Conservation (phyloP, 1,140 invertebrate genomes). For the Drosophila ercepeae region DNA sequence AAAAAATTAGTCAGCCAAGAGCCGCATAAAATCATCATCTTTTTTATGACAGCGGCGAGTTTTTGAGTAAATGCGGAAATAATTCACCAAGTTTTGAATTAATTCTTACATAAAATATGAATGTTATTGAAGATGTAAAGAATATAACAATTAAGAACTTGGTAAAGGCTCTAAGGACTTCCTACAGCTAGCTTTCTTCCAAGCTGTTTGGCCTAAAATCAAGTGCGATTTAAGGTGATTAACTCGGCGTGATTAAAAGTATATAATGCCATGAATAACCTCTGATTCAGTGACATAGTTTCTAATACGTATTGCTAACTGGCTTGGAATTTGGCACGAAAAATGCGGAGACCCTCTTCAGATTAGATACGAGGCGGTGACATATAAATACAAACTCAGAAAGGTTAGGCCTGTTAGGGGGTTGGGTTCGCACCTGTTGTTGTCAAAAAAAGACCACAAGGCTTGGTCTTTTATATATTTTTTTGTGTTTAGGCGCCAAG, state of each 20-base stretch:
- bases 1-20: constrained; percentile 52
- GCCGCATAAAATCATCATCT: constrained; percentile 10
- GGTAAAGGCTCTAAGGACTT: too few species aligned
- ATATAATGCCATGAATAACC: neutral
- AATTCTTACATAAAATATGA: too few species aligned
- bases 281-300: neutral
- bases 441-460: constrained; percentile 40
- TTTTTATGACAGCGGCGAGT: constrained; percentile 30
- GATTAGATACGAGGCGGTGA: constrained; percentile 57
- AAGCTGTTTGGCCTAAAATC: too few species aligned
- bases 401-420: constrained; percentile 13
- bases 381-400: neutral
- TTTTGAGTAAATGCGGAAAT: constrained; percentile 34
- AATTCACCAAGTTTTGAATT: too few species aligned
- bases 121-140: too few species aligned
- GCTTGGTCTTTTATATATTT: constrained; percentile 4
- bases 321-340: constrained; percentile 43
- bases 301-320: constrained; percentile 19
- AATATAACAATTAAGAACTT: too few species aligned
- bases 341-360: constrained; percentile 37
- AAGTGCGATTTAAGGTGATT: neutral
- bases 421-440: constrained; percentile 24
- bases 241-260: neutral
- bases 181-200: too few species aligned
- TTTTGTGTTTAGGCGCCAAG: constrained; percentile 40